phyloP scores from a whole-genome alignment of 2,113 vertebrate species.

The Tauraco erythrolophus region DNA sequence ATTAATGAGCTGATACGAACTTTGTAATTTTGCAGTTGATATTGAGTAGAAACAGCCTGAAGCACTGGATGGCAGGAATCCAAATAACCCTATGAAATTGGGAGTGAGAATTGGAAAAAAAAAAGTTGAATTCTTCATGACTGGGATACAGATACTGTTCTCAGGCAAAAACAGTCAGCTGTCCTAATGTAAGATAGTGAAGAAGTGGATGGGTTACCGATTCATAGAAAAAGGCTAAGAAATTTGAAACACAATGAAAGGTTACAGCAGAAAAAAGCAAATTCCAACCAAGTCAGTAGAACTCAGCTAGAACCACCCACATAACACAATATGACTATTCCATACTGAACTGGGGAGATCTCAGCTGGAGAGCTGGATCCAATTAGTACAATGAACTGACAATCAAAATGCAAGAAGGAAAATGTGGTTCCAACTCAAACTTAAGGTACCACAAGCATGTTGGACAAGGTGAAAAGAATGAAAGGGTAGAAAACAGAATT shows the following conservation, averaged over 20 bases:
- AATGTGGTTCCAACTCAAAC: not conserved
- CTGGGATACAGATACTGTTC: not conserved
- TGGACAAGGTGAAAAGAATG: not conserved
- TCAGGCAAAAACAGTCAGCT: not conserved
- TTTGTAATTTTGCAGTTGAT: not conserved
- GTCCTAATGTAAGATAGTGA: not conserved
- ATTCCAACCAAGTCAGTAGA: not conserved
- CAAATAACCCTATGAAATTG: not conserved
- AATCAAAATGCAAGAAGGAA: not conserved
- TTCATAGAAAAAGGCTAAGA: not conserved
- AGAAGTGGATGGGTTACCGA: not conserved
- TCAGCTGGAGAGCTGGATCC: not conserved
- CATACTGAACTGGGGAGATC: not conserved
- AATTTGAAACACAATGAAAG: not conserved
- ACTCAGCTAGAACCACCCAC: not conserved
- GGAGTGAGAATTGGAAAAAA: not conserved
- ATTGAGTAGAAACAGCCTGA: not conserved
- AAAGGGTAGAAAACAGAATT: not conserved
- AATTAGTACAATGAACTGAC: not conserved
- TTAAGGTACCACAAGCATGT: not conserved
- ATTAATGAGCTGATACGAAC: not conserved
- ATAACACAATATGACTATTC: not conserved
- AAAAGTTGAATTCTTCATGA: not conserved
- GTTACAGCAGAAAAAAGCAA: not conserved
- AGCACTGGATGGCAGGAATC: not conserved